These are phyloP conservation scores for Oegoconia quadripuncta DNA, from an alignment of 2,888 invertebrate species.

Conservation along the genomic window DNA sequence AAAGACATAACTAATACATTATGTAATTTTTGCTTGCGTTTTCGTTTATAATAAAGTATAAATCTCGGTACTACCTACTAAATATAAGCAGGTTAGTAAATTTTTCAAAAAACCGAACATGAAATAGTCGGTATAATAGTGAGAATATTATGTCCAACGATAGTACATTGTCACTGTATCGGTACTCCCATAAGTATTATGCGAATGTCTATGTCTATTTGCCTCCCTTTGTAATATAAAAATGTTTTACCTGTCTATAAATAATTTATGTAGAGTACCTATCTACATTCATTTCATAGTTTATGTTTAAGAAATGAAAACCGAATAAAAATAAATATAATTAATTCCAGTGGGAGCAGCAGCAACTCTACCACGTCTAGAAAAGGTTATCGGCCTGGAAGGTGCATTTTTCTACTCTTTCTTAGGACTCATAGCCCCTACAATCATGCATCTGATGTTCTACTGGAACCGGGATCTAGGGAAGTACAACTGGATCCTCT, in stretches of 20 bases:
- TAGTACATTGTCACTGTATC: no score
- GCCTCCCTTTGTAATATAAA: not conserved
- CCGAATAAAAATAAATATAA: not conserved
- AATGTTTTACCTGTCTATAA: not conserved
- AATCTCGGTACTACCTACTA: no score
- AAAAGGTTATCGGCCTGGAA: constrained; percentile 70
- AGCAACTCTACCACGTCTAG: constrained; percentile 56
- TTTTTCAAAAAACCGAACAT: no score
- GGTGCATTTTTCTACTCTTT: constrained; percentile 83
- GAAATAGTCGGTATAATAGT: no score
- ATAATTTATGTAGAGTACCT: not conserved
- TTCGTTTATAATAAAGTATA: no score
- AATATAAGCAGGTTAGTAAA: no score
- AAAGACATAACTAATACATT: no score
- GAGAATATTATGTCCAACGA: no score
- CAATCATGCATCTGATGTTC: constrained; percentile 84
- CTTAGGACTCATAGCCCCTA: constrained; percentile 86
- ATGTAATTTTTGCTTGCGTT: no score
- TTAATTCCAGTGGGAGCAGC: constrained; percentile 67
- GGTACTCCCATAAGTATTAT: no score
- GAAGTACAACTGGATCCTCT: constrained; percentile 81
- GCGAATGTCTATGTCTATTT: no score
- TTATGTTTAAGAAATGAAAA: not conserved
- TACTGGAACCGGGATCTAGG: constrained; percentile 85
- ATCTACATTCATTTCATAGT: not conserved